phyloP scores from a whole-genome alignment of 2,888 invertebrate species.

The Apamea epomidion region DNA sequence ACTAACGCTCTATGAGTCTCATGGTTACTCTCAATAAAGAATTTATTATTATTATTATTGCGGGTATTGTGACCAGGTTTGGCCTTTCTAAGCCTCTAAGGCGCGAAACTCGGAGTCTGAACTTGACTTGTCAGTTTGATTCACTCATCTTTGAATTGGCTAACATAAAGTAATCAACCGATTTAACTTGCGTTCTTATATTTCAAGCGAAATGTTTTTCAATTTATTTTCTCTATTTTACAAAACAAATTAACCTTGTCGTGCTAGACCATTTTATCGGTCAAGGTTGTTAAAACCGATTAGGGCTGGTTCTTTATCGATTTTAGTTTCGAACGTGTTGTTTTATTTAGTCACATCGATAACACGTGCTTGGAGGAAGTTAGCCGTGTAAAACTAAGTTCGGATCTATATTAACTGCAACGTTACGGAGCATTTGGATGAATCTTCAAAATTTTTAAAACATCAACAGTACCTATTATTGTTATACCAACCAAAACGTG shows the following conservation, averaged over 20 bases:
- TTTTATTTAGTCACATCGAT: constrained; percentile 34
- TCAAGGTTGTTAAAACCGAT: constrained; percentile 41
- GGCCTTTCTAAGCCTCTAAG: too few species aligned
- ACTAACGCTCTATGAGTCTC: too few species aligned
- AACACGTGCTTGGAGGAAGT: constrained; percentile 4
- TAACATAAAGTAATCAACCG: neutral
- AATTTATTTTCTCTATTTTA: constrained; percentile 3
- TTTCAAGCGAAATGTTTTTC: neutral
- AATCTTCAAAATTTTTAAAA: neutral
- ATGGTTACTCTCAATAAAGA: too few species aligned
- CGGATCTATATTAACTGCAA: neutral
- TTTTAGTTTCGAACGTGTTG: constrained; percentile 30
- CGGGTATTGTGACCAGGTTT: neutral
- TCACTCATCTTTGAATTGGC: neutral
- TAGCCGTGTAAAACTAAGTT: neutral
- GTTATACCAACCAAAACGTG: neutral
- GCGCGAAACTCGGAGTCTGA: neutral
- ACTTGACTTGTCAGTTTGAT: neutral
- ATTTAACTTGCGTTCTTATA: neutral
- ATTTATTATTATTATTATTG: neutral
- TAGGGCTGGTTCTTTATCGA: constrained; percentile 41
- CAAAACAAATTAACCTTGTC: constrained; percentile 26
- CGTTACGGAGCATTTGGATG: neutral
- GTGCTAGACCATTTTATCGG: constrained; percentile 39
- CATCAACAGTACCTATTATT: neutral